These are phyloP conservation scores for Atherix ibis DNA, from an alignment of 2,888 invertebrate species.

Conservation along the genomic window DNA sequence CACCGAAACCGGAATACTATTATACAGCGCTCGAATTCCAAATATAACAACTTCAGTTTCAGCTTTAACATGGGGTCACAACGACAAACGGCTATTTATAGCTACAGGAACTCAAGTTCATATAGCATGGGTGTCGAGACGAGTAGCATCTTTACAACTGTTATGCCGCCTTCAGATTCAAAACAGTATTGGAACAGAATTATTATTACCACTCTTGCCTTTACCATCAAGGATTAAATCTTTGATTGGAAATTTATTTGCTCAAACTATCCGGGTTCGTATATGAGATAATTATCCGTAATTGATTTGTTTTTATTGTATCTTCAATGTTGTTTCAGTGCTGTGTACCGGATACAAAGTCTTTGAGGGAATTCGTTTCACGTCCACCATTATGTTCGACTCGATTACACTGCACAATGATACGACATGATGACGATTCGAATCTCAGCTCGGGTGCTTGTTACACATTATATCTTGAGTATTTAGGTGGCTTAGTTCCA, in stretches of 20 bases:
- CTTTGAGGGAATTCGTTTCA: slow-evolving; percentile 83
- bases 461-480: slow-evolving; percentile 84
- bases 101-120: slow-evolving; percentile 83
- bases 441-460: slow-evolving; percentile 53
- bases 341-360: slow-evolving; percentile 80
- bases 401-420: slow-evolving; percentile 94
- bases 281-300: too few species aligned
- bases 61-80: slow-evolving; percentile 96
- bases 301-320: not conserved
- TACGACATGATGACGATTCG: slow-evolving; percentile 76
- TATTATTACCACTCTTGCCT: slow-evolving; percentile 61
- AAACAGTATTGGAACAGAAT: slow-evolving; percentile 55
- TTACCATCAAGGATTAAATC: slow-evolving; percentile 76
- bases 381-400: slow-evolving; percentile 72
- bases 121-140: slow-evolving; percentile 83
- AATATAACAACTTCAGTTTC: slow-evolving; percentile 64
- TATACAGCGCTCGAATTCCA: slow-evolving; percentile 67
- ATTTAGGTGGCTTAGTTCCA: slow-evolving; percentile 90
- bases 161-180: slow-evolving; percentile 72
- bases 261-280: slow-evolving; percentile 81
- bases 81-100: slow-evolving; percentile 86
- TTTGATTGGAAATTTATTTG: slow-evolving; percentile 71
- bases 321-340: slow-evolving; percentile 44
- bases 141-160: slow-evolving; percentile 80
- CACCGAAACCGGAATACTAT: slow-evolving; percentile 64